Conservation (phyloP, 2,888 invertebrate genomes). For the Prenolepis imparis region DNA sequence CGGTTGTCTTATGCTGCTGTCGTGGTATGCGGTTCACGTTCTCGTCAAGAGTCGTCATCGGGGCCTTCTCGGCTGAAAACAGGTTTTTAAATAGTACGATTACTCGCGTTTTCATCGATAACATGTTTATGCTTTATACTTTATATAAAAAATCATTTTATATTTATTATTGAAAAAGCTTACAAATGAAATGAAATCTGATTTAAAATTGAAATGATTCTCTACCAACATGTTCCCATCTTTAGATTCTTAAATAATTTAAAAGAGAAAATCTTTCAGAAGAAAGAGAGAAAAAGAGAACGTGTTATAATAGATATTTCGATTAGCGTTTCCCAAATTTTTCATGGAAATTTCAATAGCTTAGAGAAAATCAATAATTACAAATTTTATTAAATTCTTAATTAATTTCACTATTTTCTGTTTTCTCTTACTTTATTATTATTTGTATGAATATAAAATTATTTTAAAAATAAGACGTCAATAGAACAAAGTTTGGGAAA, state of each 20-base stretch:
- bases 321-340: background rate
- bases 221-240: background rate
- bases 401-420: background rate
- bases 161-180: background rate
- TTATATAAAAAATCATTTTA: background rate
- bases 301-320: background rate
- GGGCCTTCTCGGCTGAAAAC: slow-evolving; percentile 80
- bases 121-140: background rate
- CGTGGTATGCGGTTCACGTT: slow-evolving; percentile 83
- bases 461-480: background rate
- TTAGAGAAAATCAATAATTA: background rate
- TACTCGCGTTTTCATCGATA: slow-evolving; percentile 39
- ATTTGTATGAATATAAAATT: background rate
- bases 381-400: slow-evolving; percentile 7
- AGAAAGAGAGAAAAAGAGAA: background rate
- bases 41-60: slow-evolving; percentile 85
- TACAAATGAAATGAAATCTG: background rate
- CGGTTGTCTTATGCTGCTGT: slow-evolving; percentile 69
- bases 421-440: background rate
- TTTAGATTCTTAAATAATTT: background rate
- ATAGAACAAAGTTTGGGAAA: background rate
- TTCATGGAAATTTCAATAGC: background rate
- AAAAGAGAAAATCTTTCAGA: background rate
- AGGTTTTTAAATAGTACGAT: slow-evolving; percentile 59
- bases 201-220: slow-evolving; percentile 8